Conservation (phyloP, 2,113 vertebrate genomes). For the Dasyurus viverrinus region DNA sequence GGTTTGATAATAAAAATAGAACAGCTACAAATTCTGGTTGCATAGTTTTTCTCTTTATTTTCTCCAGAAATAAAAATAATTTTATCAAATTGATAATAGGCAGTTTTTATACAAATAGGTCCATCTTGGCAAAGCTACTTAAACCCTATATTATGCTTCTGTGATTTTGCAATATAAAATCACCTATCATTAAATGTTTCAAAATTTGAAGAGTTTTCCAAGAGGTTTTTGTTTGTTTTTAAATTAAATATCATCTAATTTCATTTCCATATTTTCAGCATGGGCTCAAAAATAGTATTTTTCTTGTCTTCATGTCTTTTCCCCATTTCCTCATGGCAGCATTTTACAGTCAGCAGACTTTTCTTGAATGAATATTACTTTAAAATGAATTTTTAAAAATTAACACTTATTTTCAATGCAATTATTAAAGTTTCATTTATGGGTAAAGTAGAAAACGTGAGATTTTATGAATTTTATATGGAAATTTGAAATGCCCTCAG, state of each 20-base stretch:
- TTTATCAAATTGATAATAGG: constrained; percentile 37
- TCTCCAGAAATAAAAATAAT: constrained; percentile 57
- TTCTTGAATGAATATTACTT: constrained; percentile 36
- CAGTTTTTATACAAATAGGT: constrained; percentile 20
- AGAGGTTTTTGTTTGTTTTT: constrained; percentile 26
- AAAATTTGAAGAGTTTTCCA: constrained; percentile 62
- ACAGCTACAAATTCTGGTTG: neutral
- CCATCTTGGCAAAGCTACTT: constrained; percentile 29
- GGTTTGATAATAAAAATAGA: neutral
- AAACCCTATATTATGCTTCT: constrained; percentile 63
- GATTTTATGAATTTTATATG: constrained; percentile 58
- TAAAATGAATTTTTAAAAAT: constrained; percentile 64
- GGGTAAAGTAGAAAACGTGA: constrained; percentile 58
- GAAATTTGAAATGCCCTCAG: constrained; percentile 46
- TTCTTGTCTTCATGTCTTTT: constrained; percentile 52
- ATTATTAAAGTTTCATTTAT: constrained; percentile 55
- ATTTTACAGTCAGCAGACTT: neutral
- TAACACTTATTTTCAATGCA: constrained; percentile 72
- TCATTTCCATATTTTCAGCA: neutral
- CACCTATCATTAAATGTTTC: constrained; percentile 45
- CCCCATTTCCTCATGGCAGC: neutral
- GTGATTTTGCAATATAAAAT: constrained; percentile 32
- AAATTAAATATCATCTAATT: neutral
- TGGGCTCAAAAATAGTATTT: constrained; percentile 24
- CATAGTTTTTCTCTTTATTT: constrained; percentile 17